Evolutionary conservation across 92 coral and sea anemone genomes (phyloP), one percentile per base, ranked within the genome.

Genomic region (Epizoanthus scotinus): DNA sequence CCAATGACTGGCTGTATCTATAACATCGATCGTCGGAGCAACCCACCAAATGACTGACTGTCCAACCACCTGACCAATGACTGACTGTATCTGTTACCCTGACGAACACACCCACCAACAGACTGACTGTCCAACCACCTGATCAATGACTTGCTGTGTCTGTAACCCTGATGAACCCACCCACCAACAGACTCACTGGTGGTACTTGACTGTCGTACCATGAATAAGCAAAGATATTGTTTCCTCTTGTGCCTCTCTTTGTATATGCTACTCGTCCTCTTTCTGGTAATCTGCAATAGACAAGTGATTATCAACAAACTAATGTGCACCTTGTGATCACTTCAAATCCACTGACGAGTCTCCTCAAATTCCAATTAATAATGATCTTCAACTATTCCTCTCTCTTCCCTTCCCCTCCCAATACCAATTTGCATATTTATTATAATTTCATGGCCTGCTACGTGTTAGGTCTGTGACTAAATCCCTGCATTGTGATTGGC

Each of bases 221-320:
- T 0, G 98, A 95, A 70, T 88, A 95, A 5, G 98, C 98, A 73
- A 95, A 95, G 28, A 95, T 95, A 50, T 95, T 95, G 84, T 95
- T 95, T 13, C 98, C 98, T 25, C 65, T 80, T n/a, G 87, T 83
- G 61, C 89, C 88, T 26, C 98, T 72, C 63, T 89, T 92, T 22
- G 87, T 83, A 34, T 89, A 71, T 0, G 84, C 74, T 24, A 91
- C 98, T 7, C 87, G 72, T 5, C 92, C 87, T 28, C 81, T 87
- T 31, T 86, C 90, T 28, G 98, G 98, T 77, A 95, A 84, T 50
- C 98, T 95, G 68, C 47, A 73, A 67, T 47, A 40, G 25, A 66
- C 82, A 20, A 44, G 12, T 10, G 13, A 56, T 55, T 14, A 57
- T 12, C 38, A 52, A 52, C 2, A 70, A 4, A 26, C 21, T 9